phyloP scores from a whole-genome alignment of 2,888 invertebrate species.

The Schizaphis graminum region DNA sequence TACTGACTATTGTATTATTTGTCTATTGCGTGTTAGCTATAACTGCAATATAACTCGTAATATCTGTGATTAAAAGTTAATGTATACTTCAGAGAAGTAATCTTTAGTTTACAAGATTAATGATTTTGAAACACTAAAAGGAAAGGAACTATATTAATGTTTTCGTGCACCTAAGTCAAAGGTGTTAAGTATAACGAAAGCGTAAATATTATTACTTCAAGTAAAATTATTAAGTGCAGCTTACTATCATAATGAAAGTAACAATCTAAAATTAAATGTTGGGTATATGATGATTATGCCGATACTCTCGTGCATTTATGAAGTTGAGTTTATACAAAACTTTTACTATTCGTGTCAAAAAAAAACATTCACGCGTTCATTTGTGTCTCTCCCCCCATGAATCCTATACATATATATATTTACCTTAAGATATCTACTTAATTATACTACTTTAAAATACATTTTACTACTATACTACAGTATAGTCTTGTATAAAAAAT shows the following conservation, averaged over 20 bases:
- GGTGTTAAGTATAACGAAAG: neutral
- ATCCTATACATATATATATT: too few relatives aligned
- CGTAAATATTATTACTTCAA: neutral
- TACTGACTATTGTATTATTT: neutral
- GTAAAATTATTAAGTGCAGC: neutral
- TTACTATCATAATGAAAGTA: neutral
- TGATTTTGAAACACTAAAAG: neutral
- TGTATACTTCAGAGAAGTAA: conserved; percentile 20
- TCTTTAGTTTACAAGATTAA: conserved; percentile 19
- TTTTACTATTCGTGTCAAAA: neutral
- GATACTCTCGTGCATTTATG: neutral
- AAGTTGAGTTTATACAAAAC: neutral
- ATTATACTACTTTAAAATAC: too few relatives aligned
- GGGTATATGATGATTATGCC: neutral
- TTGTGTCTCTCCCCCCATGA: neutral
- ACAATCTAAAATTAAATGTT: neutral
- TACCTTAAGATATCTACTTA: too few relatives aligned
- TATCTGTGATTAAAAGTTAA: conserved; percentile 29
- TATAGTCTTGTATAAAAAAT: too few relatives aligned
- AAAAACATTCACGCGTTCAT: neutral
- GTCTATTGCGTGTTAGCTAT: conserved; percentile 6
- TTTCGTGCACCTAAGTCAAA: conserved; percentile 3
- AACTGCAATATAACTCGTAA: conserved; percentile 28
- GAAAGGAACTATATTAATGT: neutral
- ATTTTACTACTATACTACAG: too few relatives aligned